Base-by-base conservation (phyloP, 2,888 invertebrate species). In the Uloborus plumipes region DNA sequence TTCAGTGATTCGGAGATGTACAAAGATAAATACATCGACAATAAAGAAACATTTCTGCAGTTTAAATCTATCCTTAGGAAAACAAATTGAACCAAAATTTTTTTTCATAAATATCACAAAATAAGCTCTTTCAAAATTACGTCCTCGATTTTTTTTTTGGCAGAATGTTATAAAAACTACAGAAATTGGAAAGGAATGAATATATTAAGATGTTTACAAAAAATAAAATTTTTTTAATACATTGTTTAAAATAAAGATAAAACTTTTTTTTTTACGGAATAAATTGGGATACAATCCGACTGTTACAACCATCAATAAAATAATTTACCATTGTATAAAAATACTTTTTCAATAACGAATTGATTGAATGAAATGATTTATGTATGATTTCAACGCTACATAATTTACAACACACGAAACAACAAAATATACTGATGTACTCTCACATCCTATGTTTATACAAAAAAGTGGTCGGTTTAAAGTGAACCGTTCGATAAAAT, bases 71-170 rank as follows among this genome's bases (percentile, higher is more conserved):
- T 53, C 39, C 53, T 53, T 64, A 47, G 64, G n/a, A 59, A 64
- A 64, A 20, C 20, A 62, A 69, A 58, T 53, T 67, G 66, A 59
- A 58, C 31, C 47, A 66, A 67, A 65, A 49, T 61, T 20, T 62
- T 20, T 49, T 62, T 20, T 49, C 14, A 13, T 73, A 66, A 80
- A 81, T 81, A 81, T 81, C 80, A 81, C 80, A 81, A 81, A 74
- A 81, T 81, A 81, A 81, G 80, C 80, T 81, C 80, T 65, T 81
- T 47, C 47, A 80, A 81, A n/a, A 69, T 61, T 74, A 39, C 49
- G 49, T 49, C 39, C 31, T 31, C 13, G 11, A 11, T 14, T 22
- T 59, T 14, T 22, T 59, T 22, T 62, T 62, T 31, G 39, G 39
- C n/a, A 31, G n/a, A 62, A 15, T 31, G 39, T 6, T 22, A 31